Evolutionary conservation across 2,113 vertebrate species (phyloP), one percentile per base, ranked within the genome.

Genomic region (Oncorhynchus kisutch): DNA sequence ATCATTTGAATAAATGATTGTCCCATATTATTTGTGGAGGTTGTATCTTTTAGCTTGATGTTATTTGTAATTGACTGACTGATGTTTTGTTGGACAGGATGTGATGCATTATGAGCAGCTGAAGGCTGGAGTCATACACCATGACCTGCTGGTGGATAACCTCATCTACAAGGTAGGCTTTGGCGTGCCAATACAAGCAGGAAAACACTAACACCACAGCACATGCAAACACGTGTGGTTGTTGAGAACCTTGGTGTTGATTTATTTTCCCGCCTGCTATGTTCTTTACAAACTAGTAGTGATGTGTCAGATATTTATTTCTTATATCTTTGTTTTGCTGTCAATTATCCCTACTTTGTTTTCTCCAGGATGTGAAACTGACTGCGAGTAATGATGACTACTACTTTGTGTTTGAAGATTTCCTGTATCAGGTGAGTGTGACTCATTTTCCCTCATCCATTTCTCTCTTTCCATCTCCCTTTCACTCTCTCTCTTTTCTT

Each of bases 401-500:
- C 87, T 99, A 99, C 92, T 99, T 99, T 94, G 98, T 99, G 73
- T 99, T 99, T 95, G 98, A 99, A 91, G 97, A 99, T 87, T 99
- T 97, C 91, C 94, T 99, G 76, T 99, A 99, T 92, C 98, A 99
- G 95, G 97, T 22, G n/a, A 62, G 39, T 45, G 39, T 45, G 14
- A 57, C 54, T 57, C 54, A 18, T 57, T 20, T 20, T 57, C 54
- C 4, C 16, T 20, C 51, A 13, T 20, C 51, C 16, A 12, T 54
- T 18, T 54, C 51, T 57, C 51, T 57, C 51, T 57, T 2, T 20
- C 51, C 0, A 0, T 57, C 2, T 39, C 34, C 1, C 7, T 8
- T 1, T 39, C 34, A 8, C 24, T 25, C n/a, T 13, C 31, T 31
- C 31, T 31, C 3, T 20, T n/a, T n/a, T 54, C 14, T 18, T 0